Evolutionary conservation across 2,113 vertebrate genomes (phyloP), one percentile per base, ranked within the genome.

Genomic region (Pelobates fuscus): DNA sequence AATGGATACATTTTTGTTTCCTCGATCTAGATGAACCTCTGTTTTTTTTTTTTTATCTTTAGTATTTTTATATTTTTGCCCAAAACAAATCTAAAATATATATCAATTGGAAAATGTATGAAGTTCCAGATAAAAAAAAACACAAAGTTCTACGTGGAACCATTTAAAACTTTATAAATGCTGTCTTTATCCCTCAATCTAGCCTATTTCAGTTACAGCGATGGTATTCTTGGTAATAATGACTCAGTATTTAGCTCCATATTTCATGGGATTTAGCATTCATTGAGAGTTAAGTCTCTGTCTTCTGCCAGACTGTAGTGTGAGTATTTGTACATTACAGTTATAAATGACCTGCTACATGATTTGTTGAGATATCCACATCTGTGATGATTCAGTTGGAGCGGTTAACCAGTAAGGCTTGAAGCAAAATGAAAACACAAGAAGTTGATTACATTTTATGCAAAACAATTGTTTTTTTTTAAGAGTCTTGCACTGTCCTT

Each of bases 141-240:
- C 32, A 37, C 10, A 10, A 37, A 37, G 32, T 10, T 10, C 5
- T 37, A 37, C 32, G 10, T 10, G 5, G 32, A 37, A 10, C 32
- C 30, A 4, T 37, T 17, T 43, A 44, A 65, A 23, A 44, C 11
- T 12, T 26, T 65, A 26, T 65, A 41, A 65, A 65, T 65, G 4
- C 5, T 11, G 41, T 8, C 23, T 65, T 15, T 65, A 46, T 65
- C 25, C 23, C 21, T 46, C 43, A 43, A 15, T 25, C 15, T 25
- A 21, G 12, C 14, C 18, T 46, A 1, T 25, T 7, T n/a, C 43
- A 25, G 24, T 67, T 24, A 67, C 54, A 57, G 54, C n/a, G 54
- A 20, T 24, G n/a, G 24, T 57, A 57, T 57, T 57, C 18, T 57
- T 57, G 24, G 24, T 57, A 57, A 57, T 57, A 57, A 57, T 57